Percentiles rank a stretch among this genome's conserved stretches.
Conservation (phyloP, 92 coral and sea anemone genomes). For the Blastomussa wellsi region DNA sequence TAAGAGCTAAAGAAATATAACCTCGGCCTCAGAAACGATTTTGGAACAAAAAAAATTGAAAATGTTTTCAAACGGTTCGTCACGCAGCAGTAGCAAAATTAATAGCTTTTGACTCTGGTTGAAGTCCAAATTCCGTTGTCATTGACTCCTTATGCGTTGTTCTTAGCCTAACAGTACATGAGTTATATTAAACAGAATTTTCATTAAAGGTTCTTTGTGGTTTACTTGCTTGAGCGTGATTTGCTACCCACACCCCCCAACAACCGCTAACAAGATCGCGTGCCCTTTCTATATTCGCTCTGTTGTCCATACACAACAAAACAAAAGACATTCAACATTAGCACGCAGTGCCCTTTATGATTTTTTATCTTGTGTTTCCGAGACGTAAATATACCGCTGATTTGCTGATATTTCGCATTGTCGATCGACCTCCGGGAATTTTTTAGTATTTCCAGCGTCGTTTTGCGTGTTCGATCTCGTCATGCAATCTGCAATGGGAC, state of each 20-base stretch:
- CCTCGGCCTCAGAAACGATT: not conserved
- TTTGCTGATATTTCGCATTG: not conserved
- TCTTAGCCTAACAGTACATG: not conserved
- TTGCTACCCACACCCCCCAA: slow-evolving; percentile 1
- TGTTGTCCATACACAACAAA: not conserved
- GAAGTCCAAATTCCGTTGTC: not conserved
- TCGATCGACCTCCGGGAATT: not conserved
- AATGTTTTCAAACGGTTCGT: not conserved
- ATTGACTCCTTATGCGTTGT: not conserved
- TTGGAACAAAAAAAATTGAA: not conserved
- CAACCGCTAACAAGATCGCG: slow-evolving; percentile 10
- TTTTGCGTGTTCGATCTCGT: not conserved
- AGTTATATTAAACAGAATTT: not conserved
- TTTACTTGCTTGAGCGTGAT: not conserved
- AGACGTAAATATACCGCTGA: not conserved
- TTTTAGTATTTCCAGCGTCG: no score
- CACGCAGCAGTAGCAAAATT: slow-evolving; percentile 2
- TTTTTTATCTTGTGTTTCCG: not conserved
- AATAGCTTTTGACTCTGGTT: not conserved
- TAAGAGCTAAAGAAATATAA: not conserved
- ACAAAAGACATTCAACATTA: not conserved
- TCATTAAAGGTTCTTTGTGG: not conserved
- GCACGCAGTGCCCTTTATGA: not conserved
- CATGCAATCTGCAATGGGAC: not conserved
- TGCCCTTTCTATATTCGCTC: not conserved